phyloP scores from a whole-genome alignment of 2,888 invertebrate genomes.

The Phaonia tiefii region DNA sequence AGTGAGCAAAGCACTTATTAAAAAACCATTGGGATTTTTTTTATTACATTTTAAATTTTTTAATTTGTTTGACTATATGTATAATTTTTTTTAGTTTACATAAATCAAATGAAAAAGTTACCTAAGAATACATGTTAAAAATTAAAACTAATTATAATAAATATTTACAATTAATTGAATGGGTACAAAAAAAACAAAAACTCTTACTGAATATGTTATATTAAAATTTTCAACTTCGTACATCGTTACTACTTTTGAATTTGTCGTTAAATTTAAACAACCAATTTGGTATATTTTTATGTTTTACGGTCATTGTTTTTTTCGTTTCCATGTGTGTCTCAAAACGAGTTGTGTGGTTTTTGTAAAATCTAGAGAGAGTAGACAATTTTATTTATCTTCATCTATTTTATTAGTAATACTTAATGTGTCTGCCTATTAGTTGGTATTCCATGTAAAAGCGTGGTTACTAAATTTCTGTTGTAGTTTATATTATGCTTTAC shows the following conservation, averaged over 20 bases:
- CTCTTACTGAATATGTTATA: constrained; percentile 12
- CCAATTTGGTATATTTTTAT: constrained; percentile 44
- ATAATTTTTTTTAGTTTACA: constrained; percentile 33
- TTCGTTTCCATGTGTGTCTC: constrained; percentile 31
- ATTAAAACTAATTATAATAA: constrained; percentile 17
- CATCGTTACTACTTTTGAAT: constrained; percentile 1
- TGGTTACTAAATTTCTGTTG: background rate
- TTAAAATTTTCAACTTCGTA: constrained; percentile 7
- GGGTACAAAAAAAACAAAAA: constrained; percentile 23
- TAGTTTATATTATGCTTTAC: no score
- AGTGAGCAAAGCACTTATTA: no score
- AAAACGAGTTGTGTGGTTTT: constrained; percentile 1
- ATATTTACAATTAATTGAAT: constrained; percentile 22
- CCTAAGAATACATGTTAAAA: constrained; percentile 26
- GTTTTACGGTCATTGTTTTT: no score
- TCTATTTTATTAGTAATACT: constrained; percentile 38
- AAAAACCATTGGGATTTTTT: no score
- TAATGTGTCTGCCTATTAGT: background rate
- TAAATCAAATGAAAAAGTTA: constrained; percentile 24
- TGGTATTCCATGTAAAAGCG: background rate
- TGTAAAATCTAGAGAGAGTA: constrained; percentile 29
- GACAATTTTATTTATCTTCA: constrained; percentile 28
- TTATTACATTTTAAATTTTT: no score
- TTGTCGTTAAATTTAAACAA: constrained; percentile 62
- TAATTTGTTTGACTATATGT: no score